Evolutionary conservation across 2,888 invertebrate species (phyloP).

Genomic region (Cerastis leucographa): DNA sequence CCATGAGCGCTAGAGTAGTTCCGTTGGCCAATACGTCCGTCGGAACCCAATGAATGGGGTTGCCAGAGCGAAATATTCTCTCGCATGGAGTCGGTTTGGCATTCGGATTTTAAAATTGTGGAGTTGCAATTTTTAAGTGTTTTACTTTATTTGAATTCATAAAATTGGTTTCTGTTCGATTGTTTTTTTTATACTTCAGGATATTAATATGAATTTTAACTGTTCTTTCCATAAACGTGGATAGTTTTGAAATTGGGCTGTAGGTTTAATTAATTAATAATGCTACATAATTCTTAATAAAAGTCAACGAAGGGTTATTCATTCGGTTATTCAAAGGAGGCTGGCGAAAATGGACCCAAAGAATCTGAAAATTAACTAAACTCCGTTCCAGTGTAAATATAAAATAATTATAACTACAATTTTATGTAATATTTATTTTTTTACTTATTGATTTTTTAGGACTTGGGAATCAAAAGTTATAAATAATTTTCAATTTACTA

Average conservation of each 20-base stretch:
- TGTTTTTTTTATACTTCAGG: background rate
- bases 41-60: conserved; percentile 62
- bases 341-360: too few relatives aligned
- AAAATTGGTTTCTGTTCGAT: background rate
- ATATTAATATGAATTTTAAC: background rate
- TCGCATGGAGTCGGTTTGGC: conserved; percentile 44
- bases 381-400: too few relatives aligned
- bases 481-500: too few relatives aligned
- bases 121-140: conserved; percentile 21
- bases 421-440: too few relatives aligned
- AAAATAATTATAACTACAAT: too few relatives aligned
- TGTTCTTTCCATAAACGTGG: background rate
- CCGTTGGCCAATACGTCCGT: conserved; percentile 62
- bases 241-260: background rate
- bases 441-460: too few relatives aligned
- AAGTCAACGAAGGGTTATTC: too few relatives aligned
- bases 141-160: background rate
- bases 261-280: too few relatives aligned
- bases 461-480: too few relatives aligned
- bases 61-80: conserved; percentile 62
- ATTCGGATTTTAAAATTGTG: conserved; percentile 55
- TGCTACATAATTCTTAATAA: too few relatives aligned
- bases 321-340: too few relatives aligned
- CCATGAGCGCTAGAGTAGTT: conserved; percentile 51
- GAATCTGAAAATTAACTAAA: too few relatives aligned